Evolutionary conservation across 2,797 vertebrate genomes (phyloP), one percentile per base, ranked within the genome.

Genomic region (Esox lucius): DNA sequence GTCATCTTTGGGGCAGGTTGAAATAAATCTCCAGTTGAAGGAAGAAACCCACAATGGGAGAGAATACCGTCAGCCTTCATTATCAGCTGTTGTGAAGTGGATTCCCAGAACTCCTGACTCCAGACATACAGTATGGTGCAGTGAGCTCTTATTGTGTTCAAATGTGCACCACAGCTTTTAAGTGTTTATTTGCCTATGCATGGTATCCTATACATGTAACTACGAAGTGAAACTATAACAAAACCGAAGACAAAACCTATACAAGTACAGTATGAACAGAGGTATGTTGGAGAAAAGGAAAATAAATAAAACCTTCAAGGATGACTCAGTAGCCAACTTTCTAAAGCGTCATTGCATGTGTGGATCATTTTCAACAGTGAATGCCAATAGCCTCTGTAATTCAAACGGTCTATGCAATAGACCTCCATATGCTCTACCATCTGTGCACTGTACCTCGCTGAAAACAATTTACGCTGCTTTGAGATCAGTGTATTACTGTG

Each of bases 1-100:
- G 84, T 92, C 88, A 88, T 92, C 91, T 94, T 94, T 91, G 91
- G 93, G 91, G 76, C 67, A 78, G 74, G 74, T 78, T 39, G 42
- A 28, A 24, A 24, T 70, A 26, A 15, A 69, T 8, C 46, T 82
- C 70, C 31, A 42, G 66, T 68, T n/a, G 17, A n/a, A 35, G 26
- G 28, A 24, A 59, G 56, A 22, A n/a, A n/a, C 7, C 28, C 64
- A 66, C 26, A 66, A 17, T 31, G 64, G 17, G 64, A 66, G 64
- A 66, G 31, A 35, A 66, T 28, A 33, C 31, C 31, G 31, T 66
- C 31, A 66, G 24, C 28, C 28, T 66, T 17, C 26, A 66, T 66
- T 66, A 16, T 66, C 64, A 66, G 31, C 31, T 33, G 64, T 33
- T 33, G 64, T 31, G 26, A 66, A 31, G 64, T 13, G 31, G 64